phyloP scores from a whole-genome alignment of 2,888 invertebrate genomes.

The Meta bourneti region DNA sequence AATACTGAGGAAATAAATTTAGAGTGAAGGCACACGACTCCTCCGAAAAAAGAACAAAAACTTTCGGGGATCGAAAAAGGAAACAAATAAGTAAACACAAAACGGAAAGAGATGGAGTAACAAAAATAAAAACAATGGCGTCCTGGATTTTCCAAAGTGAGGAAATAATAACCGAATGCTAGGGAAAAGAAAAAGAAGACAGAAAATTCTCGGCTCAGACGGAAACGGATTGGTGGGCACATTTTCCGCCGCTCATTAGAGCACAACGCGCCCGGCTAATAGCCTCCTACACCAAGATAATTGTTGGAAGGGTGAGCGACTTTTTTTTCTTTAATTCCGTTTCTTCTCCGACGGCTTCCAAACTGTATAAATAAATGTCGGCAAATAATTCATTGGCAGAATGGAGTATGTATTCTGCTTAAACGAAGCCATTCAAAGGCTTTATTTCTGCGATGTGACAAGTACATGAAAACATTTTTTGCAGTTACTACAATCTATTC shows the following conservation, averaged over 20 bases:
- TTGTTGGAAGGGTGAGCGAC: not conserved
- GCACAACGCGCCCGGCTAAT: conserved; percentile 30
- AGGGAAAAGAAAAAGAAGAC: not conserved
- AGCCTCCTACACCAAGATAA: not conserved
- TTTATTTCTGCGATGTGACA: too few species aligned
- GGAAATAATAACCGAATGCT: conserved; percentile 44
- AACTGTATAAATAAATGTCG: not conserved
- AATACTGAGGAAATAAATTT: conserved; percentile 63
- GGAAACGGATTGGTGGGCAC: conserved; percentile 52
- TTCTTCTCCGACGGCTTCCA: not conserved
- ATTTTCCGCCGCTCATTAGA: conserved; percentile 48
- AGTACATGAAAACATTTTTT: too few species aligned
- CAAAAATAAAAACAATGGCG: conserved; percentile 51
- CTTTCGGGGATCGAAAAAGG: conserved; percentile 8
- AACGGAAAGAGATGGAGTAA: not conserved
- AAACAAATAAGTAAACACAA: conserved; percentile 16
- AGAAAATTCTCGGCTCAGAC: conserved; percentile 17
- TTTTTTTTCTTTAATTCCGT: not conserved
- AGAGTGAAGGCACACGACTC: conserved; percentile 50
- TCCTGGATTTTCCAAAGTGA: conserved; percentile 46
- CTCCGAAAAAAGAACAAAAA: conserved; percentile 6
- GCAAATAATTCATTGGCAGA: too few species aligned
- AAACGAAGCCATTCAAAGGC: too few species aligned
- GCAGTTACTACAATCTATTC: too few species aligned
- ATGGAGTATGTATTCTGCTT: too few species aligned